Evolutionary conservation across 2,113 vertebrate species (phyloP).

Genomic region (Labeo rohita): DNA sequence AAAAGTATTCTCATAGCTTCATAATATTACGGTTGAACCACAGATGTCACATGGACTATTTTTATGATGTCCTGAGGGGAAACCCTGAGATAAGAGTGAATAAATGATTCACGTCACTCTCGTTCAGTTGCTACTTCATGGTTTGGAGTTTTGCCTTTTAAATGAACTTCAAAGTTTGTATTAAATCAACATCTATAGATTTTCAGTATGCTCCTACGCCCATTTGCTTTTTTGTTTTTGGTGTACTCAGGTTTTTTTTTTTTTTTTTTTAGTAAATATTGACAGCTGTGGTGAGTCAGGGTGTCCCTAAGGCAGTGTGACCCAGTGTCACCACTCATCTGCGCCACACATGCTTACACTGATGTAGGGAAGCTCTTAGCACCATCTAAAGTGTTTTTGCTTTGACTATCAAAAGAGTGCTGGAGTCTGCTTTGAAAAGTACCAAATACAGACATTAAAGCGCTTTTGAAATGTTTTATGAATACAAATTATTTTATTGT

Average conservation of each 20-base stretch:
- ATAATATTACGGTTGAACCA: no score
- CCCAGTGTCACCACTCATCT: constrained; percentile 31
- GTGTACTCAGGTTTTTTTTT: not conserved
- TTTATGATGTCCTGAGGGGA: no score
- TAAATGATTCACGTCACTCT: not conserved
- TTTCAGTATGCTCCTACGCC: not conserved
- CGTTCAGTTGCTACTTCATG: not conserved
- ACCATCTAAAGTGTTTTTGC: not conserved
- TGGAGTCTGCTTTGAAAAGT: constrained; percentile 1
- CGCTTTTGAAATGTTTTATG: not conserved
- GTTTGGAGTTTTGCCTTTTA: not conserved
- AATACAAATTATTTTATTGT: not conserved
- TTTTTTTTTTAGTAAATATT: not conserved
- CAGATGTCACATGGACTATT: no score
- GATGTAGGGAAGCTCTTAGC: not conserved
- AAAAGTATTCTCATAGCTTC: no score
- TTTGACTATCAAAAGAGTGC: not conserved
- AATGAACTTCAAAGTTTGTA: not conserved
- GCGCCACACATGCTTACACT: not conserved
- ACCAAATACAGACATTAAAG: not conserved
- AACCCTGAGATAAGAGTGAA: no score
- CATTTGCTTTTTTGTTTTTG: not conserved
- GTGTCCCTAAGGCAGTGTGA: constrained; percentile 20
- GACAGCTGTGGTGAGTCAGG: constrained; percentile 29
- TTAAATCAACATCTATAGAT: not conserved